phyloP scores from a whole-genome alignment of 2,113 vertebrate genomes.

The Merops nubicus region DNA sequence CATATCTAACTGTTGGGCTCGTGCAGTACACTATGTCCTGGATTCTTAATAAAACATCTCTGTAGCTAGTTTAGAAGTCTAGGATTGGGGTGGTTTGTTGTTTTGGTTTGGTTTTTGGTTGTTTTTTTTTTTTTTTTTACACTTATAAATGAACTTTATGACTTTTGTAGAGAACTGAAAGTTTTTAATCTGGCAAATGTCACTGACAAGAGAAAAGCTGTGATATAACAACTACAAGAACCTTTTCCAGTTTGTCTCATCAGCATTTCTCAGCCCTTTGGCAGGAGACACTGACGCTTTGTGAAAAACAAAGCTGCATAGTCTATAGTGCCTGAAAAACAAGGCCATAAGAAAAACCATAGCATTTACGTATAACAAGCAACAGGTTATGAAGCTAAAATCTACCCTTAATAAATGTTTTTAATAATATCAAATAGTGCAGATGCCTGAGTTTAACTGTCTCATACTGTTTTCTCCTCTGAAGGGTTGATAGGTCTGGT shows the following conservation, averaged over 20 bases:
- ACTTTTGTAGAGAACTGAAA: neutral
- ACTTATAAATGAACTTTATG: neutral
- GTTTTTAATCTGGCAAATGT: constrained; percentile 6
- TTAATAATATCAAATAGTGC: neutral
- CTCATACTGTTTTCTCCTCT: neutral
- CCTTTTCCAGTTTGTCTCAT: neutral
- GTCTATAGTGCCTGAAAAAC: neutral
- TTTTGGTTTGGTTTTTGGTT: too few species aligned
- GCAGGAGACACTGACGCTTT: neutral
- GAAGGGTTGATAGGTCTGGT: neutral
- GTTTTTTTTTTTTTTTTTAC: neutral
- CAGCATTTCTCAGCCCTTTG: neutral
- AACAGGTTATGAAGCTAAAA: neutral
- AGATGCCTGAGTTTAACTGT: neutral
- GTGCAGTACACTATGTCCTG: neutral
- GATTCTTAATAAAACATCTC: neutral
- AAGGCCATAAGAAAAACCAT: neutral
- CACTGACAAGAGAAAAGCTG: neutral
- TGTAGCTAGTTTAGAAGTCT: neutral
- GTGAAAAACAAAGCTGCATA: neutral
- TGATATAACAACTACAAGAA: neutral
- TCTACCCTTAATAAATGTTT: neutral
- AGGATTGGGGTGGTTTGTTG: too few species aligned
- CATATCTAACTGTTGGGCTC: neutral
- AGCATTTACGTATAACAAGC: neutral